Base-by-base conservation (phyloP, 2,797 vertebrate species). In the Liasis olivaceus region DNA sequence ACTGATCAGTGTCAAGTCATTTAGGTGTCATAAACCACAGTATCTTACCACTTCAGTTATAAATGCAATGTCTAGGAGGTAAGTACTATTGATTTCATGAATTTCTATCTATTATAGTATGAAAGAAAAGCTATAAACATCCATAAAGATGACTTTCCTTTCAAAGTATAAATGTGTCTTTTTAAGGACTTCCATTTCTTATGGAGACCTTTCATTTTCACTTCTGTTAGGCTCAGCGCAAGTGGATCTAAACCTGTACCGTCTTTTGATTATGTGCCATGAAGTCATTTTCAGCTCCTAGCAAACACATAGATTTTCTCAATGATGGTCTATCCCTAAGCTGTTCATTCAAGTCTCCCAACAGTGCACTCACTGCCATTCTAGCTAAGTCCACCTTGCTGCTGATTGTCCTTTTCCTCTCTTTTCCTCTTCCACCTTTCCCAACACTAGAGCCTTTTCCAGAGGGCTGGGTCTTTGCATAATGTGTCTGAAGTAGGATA, bases 61-160 rank as follows among this genome's bases (percentile, higher is more conserved):
- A 81, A 90, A 90, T 63, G 56, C 42, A 88, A 26, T 24, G 26
- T 36, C 59, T 51, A 22, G n/a, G n/a, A 93, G 86, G 24, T 63
- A 90, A 90, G 47, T 87, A 42, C 42, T 90, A 87, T 90, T 84
- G 88, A 88, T 93, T 90, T 93, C 59, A 90, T 88, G 92, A 64
- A 72, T 64, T 90, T 84, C 22, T 85, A 64, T 84, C 64, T 90
- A 88, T 63, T 22, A 13, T 84, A n/a, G 24, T 81, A 36, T 62
- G 11, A 22, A 63, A 6, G 85, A 24, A 94, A 93, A 91, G 0
- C 62, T 15, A 93, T 84, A 85, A 95, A 62, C 15, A 15, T 3
- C 86, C 77, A 3, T 0, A 86, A 93, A 94, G 58, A n/a, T 90
- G 58, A 89, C 15, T 28, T 94, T 31, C 31, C 0, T 64, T 93